Evolutionary conservation across 2,888 invertebrate genomes (phyloP).

Genomic region (Ormyrus pomaceus): DNA sequence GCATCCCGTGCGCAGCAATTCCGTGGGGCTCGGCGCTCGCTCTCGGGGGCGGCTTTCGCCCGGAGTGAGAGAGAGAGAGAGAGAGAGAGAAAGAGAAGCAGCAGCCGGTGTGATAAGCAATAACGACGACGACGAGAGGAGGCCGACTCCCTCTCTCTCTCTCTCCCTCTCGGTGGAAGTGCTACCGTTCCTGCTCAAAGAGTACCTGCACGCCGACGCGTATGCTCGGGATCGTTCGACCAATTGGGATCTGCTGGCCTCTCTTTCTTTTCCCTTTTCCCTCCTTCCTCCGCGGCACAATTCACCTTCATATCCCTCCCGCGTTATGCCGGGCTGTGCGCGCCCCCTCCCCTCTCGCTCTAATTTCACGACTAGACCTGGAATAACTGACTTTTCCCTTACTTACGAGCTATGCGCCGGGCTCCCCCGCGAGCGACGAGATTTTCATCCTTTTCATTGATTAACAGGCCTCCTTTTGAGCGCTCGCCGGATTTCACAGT

Average conservation of each 20-base stretch:
- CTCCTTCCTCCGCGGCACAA: conserved; percentile 26
- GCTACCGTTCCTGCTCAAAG: too few species aligned
- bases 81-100: too few species aligned
- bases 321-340: neutral
- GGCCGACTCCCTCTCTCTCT: conserved; percentile 6
- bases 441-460: too few species aligned
- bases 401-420: neutral
- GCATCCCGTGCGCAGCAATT: conserved; percentile 59
- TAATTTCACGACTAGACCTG: conserved; percentile 4
- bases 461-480: too few species aligned
- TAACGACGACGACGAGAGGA: conserved; percentile 60
- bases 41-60: conserved; percentile 43
- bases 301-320: conserved; percentile 39
- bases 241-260: conserved; percentile 55
- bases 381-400: conserved; percentile 1
- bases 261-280: neutral
- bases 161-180: too few species aligned
- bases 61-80: conserved; percentile 20
- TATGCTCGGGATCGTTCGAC: conserved; percentile 61
- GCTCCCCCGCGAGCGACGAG: neutral
- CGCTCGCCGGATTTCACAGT: too few species aligned
- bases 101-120: conserved; percentile 69
- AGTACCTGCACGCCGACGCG: conserved; percentile 28
- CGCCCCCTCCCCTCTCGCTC: neutral
- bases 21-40: conserved; percentile 56